Conservation (phyloP, 2,113 vertebrate genomes). For the Caracal caracal region DNA sequence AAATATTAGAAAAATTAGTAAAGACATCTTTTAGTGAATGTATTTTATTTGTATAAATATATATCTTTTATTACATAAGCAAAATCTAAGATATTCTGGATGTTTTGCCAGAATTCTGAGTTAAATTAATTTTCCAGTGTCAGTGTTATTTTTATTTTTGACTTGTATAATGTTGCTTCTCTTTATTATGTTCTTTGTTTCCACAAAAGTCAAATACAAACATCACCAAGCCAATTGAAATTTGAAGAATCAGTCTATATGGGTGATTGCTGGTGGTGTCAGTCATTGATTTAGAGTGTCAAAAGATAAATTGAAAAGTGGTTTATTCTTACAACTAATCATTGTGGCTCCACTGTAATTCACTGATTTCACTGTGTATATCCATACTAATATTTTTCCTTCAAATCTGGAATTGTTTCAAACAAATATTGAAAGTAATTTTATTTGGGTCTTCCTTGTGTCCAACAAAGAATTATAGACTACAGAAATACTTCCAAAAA, state of each 20-base stretch:
- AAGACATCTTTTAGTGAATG: neutral
- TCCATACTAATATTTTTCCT: neutral
- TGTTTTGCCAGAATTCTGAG: neutral
- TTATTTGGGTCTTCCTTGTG: neutral
- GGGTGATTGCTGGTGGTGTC: neutral
- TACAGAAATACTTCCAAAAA: neutral
- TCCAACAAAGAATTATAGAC: neutral
- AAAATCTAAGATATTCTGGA: neutral
- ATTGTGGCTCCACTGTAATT: neutral
- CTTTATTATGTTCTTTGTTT: neutral
- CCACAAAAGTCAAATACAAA: neutral
- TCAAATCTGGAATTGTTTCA: neutral
- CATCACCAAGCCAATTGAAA: neutral
- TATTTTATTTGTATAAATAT: neutral
- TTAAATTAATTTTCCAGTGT: neutral
- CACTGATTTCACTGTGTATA: neutral
- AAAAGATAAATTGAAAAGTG: conserved; percentile 10
- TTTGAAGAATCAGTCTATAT: neutral
- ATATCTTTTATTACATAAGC: neutral
- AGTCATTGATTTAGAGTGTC: neutral
- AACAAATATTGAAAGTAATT: neutral
- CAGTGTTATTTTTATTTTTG: neutral
- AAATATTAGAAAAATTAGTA: neutral
- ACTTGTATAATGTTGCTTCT: neutral
- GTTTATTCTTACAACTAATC: neutral